Conservation (phyloP, 2,797 vertebrate genomes). For the Crypturellus tataupa region DNA sequence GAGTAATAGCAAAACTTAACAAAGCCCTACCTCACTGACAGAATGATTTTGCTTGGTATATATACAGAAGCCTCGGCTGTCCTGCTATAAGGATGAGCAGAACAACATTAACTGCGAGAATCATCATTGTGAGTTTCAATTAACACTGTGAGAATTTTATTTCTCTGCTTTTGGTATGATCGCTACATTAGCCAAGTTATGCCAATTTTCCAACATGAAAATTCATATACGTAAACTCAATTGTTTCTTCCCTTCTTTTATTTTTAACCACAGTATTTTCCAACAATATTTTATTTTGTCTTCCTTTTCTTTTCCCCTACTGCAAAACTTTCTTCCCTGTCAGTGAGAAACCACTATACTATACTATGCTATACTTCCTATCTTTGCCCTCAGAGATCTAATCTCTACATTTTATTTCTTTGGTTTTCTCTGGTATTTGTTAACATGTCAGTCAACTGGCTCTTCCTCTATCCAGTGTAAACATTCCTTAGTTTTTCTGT, state of each 20-base stretch:
- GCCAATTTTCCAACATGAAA: neutral
- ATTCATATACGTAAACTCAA: neutral
- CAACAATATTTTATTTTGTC: neutral
- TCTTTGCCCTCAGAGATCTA: neutral
- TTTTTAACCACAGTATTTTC: neutral
- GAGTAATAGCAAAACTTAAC: neutral
- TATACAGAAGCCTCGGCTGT: neutral
- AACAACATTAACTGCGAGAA: neutral
- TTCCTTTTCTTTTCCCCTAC: neutral
- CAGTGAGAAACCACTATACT: neutral
- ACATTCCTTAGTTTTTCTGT: neutral
- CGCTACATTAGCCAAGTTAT: neutral
- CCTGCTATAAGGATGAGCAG: neutral
- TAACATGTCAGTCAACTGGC: neutral
- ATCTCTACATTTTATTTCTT: neutral
- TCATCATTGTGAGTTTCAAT: neutral
- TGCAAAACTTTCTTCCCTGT: neutral
- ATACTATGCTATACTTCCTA: neutral
- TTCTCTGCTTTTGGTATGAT: neutral
- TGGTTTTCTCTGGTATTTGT: neutral
- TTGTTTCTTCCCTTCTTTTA: neutral
- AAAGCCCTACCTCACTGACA: neutral
- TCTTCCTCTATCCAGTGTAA: slow-evolving; percentile 6
- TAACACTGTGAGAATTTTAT: neutral
- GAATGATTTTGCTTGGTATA: neutral